Evolutionary conservation across 1,140 invertebrate genomes (phyloP).

Genomic region (Lordiphosa clarofinis): DNA sequence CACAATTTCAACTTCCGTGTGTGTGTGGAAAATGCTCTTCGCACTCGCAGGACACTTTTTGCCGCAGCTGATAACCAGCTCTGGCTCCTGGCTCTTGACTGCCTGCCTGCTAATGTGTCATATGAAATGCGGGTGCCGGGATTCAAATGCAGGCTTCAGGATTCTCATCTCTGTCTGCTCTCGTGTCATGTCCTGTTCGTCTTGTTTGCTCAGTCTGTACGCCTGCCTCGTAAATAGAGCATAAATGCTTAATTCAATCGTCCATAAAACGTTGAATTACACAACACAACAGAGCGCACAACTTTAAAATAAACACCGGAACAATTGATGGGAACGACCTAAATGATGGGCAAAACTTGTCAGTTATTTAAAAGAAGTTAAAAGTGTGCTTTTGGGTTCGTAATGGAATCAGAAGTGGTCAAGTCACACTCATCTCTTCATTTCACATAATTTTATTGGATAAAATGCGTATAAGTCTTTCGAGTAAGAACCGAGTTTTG

Average conservation of each 20-base stretch:
- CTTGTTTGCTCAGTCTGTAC: slow-evolving; percentile 16
- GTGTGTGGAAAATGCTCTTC: slow-evolving; percentile 24
- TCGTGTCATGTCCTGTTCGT: slow-evolving; percentile 31
- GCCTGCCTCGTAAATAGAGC: slow-evolving; percentile 41
- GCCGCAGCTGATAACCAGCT: slow-evolving; percentile 57
- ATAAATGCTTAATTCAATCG: slow-evolving; percentile 73
- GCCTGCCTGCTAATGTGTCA: slow-evolving; percentile 38
- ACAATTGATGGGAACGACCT: background rate
- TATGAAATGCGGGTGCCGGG: slow-evolving; percentile 59
- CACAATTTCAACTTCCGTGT: slow-evolving; percentile 57
- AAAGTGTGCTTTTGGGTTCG: no score
- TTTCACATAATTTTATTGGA: no score
- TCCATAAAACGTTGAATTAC: slow-evolving; percentile 49
- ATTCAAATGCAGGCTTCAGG: slow-evolving; percentile 13
- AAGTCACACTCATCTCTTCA: no score
- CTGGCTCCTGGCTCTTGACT: slow-evolving; percentile 4
- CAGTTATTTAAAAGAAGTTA: no score
- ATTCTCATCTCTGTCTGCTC: slow-evolving; percentile 22
- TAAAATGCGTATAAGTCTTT: no score
- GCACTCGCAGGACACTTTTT: slow-evolving; percentile 60
- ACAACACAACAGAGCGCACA: slow-evolving; percentile 26
- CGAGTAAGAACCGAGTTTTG: no score
- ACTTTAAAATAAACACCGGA: background rate
- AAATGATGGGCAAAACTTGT: no score
- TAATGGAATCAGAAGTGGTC: no score